A percentile compares a stretch with the other conserved stretches of the same genome.
Conservation (phyloP, 2,888 invertebrate species). For the Orthosia gothica region DNA sequence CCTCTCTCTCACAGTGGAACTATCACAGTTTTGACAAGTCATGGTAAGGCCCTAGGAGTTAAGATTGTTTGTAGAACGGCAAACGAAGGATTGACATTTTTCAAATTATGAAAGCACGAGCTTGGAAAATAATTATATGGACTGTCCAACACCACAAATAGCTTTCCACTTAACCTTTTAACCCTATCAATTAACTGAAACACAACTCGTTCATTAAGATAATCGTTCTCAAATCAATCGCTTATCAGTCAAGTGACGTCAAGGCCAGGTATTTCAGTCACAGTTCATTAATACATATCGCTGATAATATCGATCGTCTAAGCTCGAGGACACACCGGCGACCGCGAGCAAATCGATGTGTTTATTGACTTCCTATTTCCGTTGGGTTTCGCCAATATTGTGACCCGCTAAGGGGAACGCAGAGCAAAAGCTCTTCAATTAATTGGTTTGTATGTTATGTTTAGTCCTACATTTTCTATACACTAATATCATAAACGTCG, state of each 20-base stretch:
- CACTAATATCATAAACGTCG: neutral
- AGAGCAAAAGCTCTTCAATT: conserved; percentile 4
- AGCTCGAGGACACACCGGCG: conserved; percentile 44
- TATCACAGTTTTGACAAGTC: too few species aligned
- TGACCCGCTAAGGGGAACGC: neutral
- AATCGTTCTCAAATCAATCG: conserved; percentile 28
- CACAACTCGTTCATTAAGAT: neutral
- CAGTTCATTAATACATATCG: conserved; percentile 53
- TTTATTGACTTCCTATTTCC: conserved; percentile 51
- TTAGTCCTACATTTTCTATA: neutral
- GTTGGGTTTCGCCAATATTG: conserved; percentile 43
- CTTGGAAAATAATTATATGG: neutral
- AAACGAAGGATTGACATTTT: too few species aligned
- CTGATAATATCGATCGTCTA: conserved; percentile 66
- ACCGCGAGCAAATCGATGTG: conserved; percentile 48
- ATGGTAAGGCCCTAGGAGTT: too few species aligned
- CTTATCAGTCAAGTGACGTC: conserved; percentile 8
- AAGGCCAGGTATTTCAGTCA: conserved; percentile 40
- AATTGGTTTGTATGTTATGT: neutral
- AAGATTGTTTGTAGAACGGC: too few species aligned
- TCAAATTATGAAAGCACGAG: too few species aligned
- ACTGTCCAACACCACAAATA: neutral
- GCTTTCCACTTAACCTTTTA: neutral
- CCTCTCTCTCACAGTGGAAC: too few species aligned
- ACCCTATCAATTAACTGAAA: conserved; percentile 14